phyloP scores from a whole-genome alignment of 2,888 invertebrate species.

The Galerucella calmariensis region DNA sequence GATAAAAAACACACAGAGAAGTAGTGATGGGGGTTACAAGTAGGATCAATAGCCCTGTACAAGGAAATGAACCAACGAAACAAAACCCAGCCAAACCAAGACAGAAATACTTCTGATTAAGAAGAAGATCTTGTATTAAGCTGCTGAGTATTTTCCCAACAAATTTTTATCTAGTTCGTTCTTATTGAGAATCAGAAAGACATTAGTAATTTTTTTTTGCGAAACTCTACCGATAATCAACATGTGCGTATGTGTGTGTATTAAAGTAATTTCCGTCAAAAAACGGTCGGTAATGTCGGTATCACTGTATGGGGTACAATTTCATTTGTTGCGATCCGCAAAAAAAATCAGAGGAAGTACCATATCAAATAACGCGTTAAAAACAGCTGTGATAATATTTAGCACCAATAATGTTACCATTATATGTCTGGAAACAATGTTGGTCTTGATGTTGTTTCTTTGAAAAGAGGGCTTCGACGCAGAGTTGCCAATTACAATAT shows the following conservation, averaged over 20 bases:
- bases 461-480: constrained; percentile 32
- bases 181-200: constrained; percentile 11
- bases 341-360: constrained; percentile 56
- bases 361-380: constrained; percentile 58
- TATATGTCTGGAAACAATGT: constrained; percentile 43
- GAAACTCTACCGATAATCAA: constrained; percentile 23
- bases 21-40: no score
- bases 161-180: no score
- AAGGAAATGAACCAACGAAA: no score
- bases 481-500: constrained; percentile 13
- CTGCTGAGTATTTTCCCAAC: not conserved
- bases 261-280: constrained; percentile 35
- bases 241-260: constrained; percentile 31
- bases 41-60: no score
- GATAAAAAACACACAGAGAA: no score
- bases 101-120: no score
- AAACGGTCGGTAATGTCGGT: constrained; percentile 16
- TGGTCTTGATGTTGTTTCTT: constrained; percentile 42
- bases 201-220: constrained; percentile 20
- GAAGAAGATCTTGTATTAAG: no score
- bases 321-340: constrained; percentile 32
- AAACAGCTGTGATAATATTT: constrained; percentile 58
- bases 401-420: constrained; percentile 51
- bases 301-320: constrained; percentile 41
- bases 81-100: no score